Conservation (phyloP, 2,888 invertebrate genomes). For the Epirrhoe tristata region DNA sequence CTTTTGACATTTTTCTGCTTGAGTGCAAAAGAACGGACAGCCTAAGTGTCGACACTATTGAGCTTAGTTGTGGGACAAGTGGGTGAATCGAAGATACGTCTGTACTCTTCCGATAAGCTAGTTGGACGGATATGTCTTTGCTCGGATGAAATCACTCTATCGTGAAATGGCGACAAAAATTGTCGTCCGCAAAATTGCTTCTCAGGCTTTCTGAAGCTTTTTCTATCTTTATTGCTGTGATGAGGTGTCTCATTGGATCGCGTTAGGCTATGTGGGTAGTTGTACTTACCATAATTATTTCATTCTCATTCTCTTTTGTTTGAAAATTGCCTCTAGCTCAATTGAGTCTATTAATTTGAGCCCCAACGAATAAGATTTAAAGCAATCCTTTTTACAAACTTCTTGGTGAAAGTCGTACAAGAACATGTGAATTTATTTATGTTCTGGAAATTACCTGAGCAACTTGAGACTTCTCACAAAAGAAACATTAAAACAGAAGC, state of each 20-base stretch:
- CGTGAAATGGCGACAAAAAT: constrained; percentile 73
- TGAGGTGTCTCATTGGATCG: constrained; percentile 55
- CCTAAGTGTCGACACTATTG: constrained; percentile 47
- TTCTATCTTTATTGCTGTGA: constrained; percentile 57
- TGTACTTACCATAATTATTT: constrained; percentile 33
- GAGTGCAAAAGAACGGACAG: constrained; percentile 20
- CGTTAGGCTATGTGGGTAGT: constrained; percentile 37
- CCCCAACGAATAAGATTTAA: neutral
- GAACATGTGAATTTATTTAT: neutral
- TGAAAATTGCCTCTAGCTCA: constrained; percentile 16
- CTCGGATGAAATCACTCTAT: constrained; percentile 68
- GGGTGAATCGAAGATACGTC: constrained; percentile 61
- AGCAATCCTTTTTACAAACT: neutral
- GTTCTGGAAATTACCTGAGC: constrained; percentile 5
- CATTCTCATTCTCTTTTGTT: neutral
- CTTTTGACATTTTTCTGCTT: constrained; percentile 12
- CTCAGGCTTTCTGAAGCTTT: constrained; percentile 56
- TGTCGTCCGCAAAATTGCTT: constrained; percentile 69
- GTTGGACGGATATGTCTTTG: constrained; percentile 64
- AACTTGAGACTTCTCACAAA: constrained; percentile 12
- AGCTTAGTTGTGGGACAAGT: constrained; percentile 45
- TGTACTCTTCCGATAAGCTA: constrained; percentile 64
- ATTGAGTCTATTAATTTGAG: constrained; percentile 7
- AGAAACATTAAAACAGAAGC: constrained; percentile 19
- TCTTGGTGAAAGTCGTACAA: neutral